These are phyloP conservation scores for Parnassius mnemosyne DNA, from an alignment of 2,888 invertebrate species.

Conservation along the genomic window DNA sequence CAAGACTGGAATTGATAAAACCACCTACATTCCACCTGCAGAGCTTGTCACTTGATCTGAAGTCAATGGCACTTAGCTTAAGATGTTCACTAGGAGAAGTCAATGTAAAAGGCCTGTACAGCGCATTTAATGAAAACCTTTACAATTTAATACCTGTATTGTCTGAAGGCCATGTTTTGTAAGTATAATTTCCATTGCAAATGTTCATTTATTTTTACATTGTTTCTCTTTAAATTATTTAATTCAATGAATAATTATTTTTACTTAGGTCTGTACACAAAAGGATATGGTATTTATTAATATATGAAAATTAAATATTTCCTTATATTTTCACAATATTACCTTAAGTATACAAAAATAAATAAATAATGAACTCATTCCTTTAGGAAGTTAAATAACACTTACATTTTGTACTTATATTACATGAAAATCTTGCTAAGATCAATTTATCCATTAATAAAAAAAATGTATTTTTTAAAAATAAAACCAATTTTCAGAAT, in stretches of 20 bases:
- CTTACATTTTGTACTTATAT: too few relatives aligned
- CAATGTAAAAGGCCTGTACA: conserved; percentile 65
- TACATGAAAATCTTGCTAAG: too few relatives aligned
- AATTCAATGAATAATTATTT: neutral
- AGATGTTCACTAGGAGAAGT: conserved; percentile 72
- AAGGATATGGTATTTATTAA: conserved; percentile 6
- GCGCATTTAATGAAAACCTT: conserved; percentile 73
- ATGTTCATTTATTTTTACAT: conserved; percentile 1
- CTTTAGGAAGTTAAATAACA: too few relatives aligned
- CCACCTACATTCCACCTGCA: conserved; percentile 72
- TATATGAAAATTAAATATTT: neutral
- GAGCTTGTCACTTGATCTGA: conserved; percentile 58
- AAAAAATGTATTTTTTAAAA: neutral
- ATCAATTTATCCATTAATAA: too few relatives aligned
- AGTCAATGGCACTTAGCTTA: conserved; percentile 63
- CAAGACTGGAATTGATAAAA: conserved; percentile 62
- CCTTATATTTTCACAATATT: neutral
- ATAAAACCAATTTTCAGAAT: conserved; percentile 58
- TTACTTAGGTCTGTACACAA: conserved; percentile 9
- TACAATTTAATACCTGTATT: conserved; percentile 72
- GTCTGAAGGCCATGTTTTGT: conserved; percentile 74
- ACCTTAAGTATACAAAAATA: too few relatives aligned
- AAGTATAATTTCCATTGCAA: conserved; percentile 42
- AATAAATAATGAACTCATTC: too few relatives aligned
- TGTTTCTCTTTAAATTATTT: neutral